Evolutionary conservation across 2,113 vertebrate species (phyloP), one percentile per base, ranked within the genome.

Genomic region (Oxyura jamaicensis): DNA sequence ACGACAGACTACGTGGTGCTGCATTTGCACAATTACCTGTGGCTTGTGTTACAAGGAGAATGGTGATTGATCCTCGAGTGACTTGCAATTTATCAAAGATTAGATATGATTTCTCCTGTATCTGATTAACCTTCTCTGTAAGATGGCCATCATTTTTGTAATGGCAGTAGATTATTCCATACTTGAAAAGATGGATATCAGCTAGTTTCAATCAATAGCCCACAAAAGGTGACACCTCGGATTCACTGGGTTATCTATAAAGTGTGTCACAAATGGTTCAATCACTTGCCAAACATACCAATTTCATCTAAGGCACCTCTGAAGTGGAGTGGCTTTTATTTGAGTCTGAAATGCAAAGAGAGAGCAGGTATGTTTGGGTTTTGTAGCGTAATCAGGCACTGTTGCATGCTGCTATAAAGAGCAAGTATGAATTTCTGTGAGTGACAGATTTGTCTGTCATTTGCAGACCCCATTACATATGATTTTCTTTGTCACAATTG

Each of bases 71-170:
- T 97, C 95, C 89, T 74, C n/a, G 77, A 67, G 88, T 41, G 65
- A n/a, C 80, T 71, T 36, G 62, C 91, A 87, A 93, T 97, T 97
- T 93, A 69, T 97, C 96, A 85, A 21, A 77, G 82, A 73, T 90
- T 72, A 89, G 94, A n/a, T 88, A 25, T 60, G 65, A 96, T 97
- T 97, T 94, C 96, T 93, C 88, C 91, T 92, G 95, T 97, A 96
- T 98, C 96, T 97, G 97, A 98, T 98, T 98, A 98, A 98, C 98
- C 97, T 95, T 95, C 97, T 96, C 95, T 74, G 95, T 60, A 88
- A 97, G 95, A 93, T 63, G 74, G 90, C 84, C 96, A 93, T 98
- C 97, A 62, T 95, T 96, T 88, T 86, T 97, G 83, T 97, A 96
- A 92, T 95, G 97, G 96, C 98, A 97, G 95, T 36, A 80, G 97